Conservation (phyloP, 2,113 vertebrate genomes). For the Marcusenius ussheri region DNA sequence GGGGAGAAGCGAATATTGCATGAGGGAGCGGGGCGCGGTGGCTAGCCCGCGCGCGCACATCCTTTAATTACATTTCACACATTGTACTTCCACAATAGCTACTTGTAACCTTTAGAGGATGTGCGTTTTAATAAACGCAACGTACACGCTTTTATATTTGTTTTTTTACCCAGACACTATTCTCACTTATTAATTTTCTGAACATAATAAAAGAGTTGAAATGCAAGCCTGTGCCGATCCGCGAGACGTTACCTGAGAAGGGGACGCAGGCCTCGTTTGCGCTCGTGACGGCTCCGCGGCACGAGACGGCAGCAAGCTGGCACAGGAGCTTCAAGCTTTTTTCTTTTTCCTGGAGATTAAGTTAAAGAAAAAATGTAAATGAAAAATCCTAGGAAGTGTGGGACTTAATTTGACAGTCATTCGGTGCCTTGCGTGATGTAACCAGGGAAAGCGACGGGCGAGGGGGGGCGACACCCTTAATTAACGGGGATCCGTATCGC, state of each 20-base stretch:
- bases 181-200: slow-evolving; percentile 72
- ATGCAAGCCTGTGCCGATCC: slow-evolving; percentile 61
- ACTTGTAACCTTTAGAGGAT: slow-evolving; percentile 70
- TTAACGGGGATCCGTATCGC: neutral
- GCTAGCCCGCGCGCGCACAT: slow-evolving; percentile 53
- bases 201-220: slow-evolving; percentile 66
- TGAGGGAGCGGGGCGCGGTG: slow-evolving; percentile 53
- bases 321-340: neutral
- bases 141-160: slow-evolving; percentile 71
- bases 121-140: slow-evolving; percentile 70
- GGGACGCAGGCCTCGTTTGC: neutral
- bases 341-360: neutral
- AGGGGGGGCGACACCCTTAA: slow-evolving; percentile 13
- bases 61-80: slow-evolving; percentile 72
- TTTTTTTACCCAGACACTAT: slow-evolving; percentile 46
- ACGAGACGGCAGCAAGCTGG: neutral
- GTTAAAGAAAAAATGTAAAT: neutral
- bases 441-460: neutral
- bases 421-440: neutral
- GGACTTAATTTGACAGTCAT: slow-evolving; percentile 10
- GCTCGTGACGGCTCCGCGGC: neutral
- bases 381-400: neutral
- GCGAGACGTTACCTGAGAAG: neutral
- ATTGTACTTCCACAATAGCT: slow-evolving; percentile 65
- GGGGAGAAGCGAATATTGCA: slow-evolving; percentile 59